These are phyloP conservation scores for Pelochelys cantorii DNA, from an alignment of 2,797 vertebrate species.

Conservation along the genomic window DNA sequence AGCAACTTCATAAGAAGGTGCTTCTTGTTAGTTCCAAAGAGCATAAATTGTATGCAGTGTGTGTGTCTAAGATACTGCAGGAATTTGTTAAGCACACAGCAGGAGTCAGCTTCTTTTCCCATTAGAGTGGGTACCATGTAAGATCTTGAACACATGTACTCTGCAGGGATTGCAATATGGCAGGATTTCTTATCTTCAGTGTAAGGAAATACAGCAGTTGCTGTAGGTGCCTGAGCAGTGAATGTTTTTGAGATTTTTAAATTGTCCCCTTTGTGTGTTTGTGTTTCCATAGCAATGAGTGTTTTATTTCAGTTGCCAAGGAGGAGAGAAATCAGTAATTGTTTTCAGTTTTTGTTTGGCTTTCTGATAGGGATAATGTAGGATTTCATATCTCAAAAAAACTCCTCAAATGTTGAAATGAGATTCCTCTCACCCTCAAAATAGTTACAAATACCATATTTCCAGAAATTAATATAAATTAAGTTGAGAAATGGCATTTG, in stretches of 20 bases:
- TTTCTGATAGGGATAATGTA: accelerated
- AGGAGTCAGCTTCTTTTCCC: not conserved
- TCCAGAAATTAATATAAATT: not conserved
- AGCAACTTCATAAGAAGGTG: not conserved
- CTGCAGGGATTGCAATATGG: not conserved
- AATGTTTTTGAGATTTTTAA: not conserved
- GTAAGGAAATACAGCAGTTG: accelerated
- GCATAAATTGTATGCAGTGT: not conserved
- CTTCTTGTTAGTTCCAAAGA: not conserved
- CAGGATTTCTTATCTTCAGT: not conserved
- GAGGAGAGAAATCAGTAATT: not conserved
- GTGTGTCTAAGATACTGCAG: not conserved
- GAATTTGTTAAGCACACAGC: accelerated
- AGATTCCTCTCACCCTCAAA: no score
- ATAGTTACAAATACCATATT: accelerated
- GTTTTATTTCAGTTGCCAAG: not conserved
- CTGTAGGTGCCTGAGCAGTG: accelerated
- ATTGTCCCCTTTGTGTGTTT: no score
- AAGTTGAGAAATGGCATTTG: not conserved
- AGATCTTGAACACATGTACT: accelerated
- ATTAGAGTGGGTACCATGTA: accelerated
- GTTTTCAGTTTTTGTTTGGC: no score
- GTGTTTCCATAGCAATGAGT: not conserved
- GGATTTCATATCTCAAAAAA: not conserved
- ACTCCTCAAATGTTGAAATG: no score